Evolutionary conservation across 2,888 invertebrate genomes (phyloP).

Genomic region (Agrilus mali): DNA sequence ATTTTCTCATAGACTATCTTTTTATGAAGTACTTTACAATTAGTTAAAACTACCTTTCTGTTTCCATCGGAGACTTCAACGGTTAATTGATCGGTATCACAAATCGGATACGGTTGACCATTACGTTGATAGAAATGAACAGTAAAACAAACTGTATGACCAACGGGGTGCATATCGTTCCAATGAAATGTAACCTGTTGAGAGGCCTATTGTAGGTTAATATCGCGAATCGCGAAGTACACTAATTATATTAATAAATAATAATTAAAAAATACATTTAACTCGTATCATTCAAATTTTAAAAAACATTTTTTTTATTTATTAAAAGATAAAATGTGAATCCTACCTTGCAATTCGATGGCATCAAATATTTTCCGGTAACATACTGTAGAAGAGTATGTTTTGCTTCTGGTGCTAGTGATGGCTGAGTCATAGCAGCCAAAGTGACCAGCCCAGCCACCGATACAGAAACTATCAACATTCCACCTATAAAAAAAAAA

Average conservation of each 20-base stretch:
- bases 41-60: constrained; percentile 44
- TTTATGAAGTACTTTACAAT: constrained; percentile 2
- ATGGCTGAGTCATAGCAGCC: constrained; percentile 84
- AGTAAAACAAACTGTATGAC: constrained; percentile 83
- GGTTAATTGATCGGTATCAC: constrained; percentile 81
- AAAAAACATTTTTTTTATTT: too few relatives aligned
- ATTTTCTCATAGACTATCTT: not conserved
- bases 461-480: constrained; percentile 81
- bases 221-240: too few relatives aligned
- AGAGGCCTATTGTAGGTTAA: too few relatives aligned
- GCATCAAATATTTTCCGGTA: constrained; percentile 80
- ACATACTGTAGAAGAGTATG: constrained; percentile 83
- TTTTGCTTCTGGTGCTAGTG: constrained; percentile 80
- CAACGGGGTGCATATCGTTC: constrained; percentile 81
- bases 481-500: constrained; percentile 48
- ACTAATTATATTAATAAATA: too few relatives aligned
- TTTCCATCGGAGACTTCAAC: constrained; percentile 80
- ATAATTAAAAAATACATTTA: too few relatives aligned
- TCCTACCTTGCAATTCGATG: constrained; percentile 62
- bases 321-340: too few relatives aligned
- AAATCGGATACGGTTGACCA: constrained; percentile 88
- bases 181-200: constrained; percentile 71
- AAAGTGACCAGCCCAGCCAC: constrained; percentile 80
- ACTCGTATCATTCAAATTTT: too few relatives aligned
- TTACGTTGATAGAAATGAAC: constrained; percentile 86